These are phyloP conservation scores for Tetramorium simillimum DNA, from an alignment of 1,140 invertebrate species.

Conservation along the genomic window DNA sequence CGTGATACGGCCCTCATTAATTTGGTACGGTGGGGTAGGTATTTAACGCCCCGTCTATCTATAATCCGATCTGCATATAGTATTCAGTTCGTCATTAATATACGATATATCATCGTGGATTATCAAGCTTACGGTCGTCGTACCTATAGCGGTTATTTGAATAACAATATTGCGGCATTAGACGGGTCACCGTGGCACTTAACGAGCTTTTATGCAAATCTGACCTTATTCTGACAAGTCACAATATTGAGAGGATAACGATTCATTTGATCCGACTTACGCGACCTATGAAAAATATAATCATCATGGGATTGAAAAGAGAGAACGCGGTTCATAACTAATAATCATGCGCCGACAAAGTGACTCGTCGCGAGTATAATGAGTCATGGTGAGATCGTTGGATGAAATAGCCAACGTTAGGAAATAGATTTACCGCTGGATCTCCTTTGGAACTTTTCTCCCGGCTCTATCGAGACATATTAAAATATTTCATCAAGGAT, in stretches of 20 bases:
- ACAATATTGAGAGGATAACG: slow-evolving; percentile 77
- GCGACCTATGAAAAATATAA: slow-evolving; percentile 1
- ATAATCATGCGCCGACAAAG: slow-evolving; percentile 12
- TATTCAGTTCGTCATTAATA: slow-evolving; percentile 77
- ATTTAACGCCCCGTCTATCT: slow-evolving; percentile 69
- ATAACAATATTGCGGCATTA: slow-evolving; percentile 80
- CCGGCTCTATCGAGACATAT: not conserved
- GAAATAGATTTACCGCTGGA: not conserved
- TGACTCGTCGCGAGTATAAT: not conserved
- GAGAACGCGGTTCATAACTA: not conserved
- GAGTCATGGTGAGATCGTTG: not conserved
- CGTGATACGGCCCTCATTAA: slow-evolving; percentile 60
- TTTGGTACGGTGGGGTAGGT: slow-evolving; percentile 54
- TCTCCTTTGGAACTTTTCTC: not conserved
- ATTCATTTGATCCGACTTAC: slow-evolving; percentile 74
- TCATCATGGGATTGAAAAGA: not conserved
- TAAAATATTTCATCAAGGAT: slow-evolving; percentile 2
- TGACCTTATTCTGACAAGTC: slow-evolving; percentile 66
- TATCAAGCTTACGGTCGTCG: slow-evolving; percentile 62
- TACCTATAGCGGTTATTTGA: slow-evolving; percentile 75
- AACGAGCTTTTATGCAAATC: slow-evolving; percentile 77
- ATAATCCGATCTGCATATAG: slow-evolving; percentile 77
- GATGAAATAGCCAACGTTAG: not conserved
- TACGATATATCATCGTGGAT: slow-evolving; percentile 79
- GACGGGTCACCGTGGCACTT: slow-evolving; percentile 65